Conservation (phyloP, 2,888 invertebrate genomes). For the Meiosimyza decipiens region DNA sequence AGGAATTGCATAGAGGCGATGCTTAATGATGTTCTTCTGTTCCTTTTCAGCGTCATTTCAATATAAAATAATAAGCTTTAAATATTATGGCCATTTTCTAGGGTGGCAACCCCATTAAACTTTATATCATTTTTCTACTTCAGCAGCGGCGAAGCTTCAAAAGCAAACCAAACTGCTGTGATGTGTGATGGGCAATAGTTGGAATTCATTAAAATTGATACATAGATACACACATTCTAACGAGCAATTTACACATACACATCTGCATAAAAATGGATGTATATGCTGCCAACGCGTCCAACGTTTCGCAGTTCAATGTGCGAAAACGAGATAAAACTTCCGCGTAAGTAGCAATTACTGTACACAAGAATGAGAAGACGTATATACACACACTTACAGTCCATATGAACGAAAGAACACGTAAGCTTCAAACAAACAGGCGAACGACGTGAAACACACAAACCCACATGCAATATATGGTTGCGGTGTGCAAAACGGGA, state of each 20-base stretch:
- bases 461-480: conserved; percentile 7
- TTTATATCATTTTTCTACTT: not conserved
- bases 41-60: not conserved
- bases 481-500: conserved; percentile 8
- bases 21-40: not conserved
- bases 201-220: conserved; percentile 31
- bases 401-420: not conserved
- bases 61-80: conserved; percentile 28
- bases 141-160: too few relatives aligned
- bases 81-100: conserved; percentile 21
- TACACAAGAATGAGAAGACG: not conserved
- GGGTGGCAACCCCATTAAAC: conserved; percentile 34
- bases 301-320: not conserved
- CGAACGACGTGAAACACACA: conserved; percentile 2
- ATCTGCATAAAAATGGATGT: not conserved
- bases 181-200: conserved; percentile 19
- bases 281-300: not conserved
- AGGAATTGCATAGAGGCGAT: not conserved
- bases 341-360: not conserved
- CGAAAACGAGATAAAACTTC: not conserved
- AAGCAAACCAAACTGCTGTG: not conserved
- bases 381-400: not conserved
- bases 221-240: not conserved
- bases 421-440: not conserved
- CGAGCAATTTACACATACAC: not conserved